Base-by-base conservation (phyloP, 1,140 invertebrate species). In the Theocolax elegans region DNA sequence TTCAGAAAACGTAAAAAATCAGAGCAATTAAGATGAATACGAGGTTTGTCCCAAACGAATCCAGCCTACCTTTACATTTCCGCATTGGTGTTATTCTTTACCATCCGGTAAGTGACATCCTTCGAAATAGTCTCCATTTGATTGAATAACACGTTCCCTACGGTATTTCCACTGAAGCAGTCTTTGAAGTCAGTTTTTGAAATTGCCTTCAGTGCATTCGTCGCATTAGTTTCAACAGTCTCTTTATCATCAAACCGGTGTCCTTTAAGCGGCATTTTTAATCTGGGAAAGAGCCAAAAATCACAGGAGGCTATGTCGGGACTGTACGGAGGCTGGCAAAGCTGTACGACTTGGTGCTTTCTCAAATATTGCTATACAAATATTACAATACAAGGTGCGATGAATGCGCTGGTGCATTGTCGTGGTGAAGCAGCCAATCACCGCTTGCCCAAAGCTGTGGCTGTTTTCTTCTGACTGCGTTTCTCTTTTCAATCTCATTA, bases 101-200 rank as follows among this genome's bases (percentile, higher is more conserved):
- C 23, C 19, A 51, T 51, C 7, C 13, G 48, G 48, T 25, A 25
- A 51, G 48, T 62, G 25, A 44, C 21, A 19, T n/a, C 19, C 59
- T 60, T 75, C 65, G 54, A 69, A 65, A 72, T 74, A 72, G 23
- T 69, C 59, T 48, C 69, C 69, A 71, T 74, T 42, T 67, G 54
- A 67, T 15, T 66, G 29, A 15, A 66, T 59, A 71, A 58, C 64
- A 31, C 67, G 67, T 27, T 56, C 63, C 67, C 48, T 64, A 42
- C 58, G 23, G 29, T 71, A 13, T 51, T 46, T 42, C 60, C 60
- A 48, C 31, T 46, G 42, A 10, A 46, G 42, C 7, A 46, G 7
- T 46, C 4, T 15, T 46, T 15, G 42, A 46, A 46, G 42, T 46
- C 15, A 46, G 42, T 46, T 46, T 46, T 46, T 46, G 10, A 46